Evolutionary conservation across 2,113 vertebrate genomes (phyloP).

Genomic region (Danionella cerebrum): DNA sequence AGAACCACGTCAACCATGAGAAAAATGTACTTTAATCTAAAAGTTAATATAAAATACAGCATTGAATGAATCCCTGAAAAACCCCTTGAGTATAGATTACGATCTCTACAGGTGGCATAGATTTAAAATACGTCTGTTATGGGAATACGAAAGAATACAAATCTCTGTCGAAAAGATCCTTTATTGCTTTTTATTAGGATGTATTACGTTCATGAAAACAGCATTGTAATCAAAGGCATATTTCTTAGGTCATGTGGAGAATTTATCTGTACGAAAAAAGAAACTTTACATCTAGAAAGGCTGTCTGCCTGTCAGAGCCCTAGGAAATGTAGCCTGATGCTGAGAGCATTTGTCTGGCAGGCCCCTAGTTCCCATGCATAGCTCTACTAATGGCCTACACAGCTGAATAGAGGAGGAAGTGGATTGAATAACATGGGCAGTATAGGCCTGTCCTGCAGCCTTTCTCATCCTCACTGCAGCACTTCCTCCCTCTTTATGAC

Average conservation of each 20-base stretch:
- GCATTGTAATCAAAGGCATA: not conserved
- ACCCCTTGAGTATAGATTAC: too few relatives aligned
- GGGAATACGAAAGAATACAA: too few relatives aligned
- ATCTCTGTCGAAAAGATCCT: too few relatives aligned
- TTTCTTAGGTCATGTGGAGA: not conserved
- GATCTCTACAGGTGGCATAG: too few relatives aligned
- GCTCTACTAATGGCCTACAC: conserved; percentile 65
- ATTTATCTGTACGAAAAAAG: not conserved
- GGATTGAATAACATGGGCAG: conserved; percentile 51
- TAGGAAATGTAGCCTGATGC: not conserved
- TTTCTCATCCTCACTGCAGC: conserved; percentile 22
- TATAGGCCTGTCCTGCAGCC: conserved; percentile 35
- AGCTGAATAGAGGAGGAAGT: conserved; percentile 57
- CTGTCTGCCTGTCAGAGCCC: conserved; percentile 12
- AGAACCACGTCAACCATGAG: too few relatives aligned
- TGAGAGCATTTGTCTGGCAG: conserved; percentile 44
- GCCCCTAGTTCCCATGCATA: conserved; percentile 53
- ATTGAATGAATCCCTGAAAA: too few relatives aligned
- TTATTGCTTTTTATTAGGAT: too few relatives aligned
- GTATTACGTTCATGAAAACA: too few relatives aligned
- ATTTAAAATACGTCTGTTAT: too few relatives aligned
- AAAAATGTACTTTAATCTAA: too few relatives aligned
- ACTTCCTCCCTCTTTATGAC: conserved; percentile 36
- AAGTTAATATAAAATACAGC: too few relatives aligned
- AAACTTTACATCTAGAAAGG: not conserved